Base-by-base conservation (phyloP, 2,888 invertebrate species). In the Heteropelma amictum region DNA sequence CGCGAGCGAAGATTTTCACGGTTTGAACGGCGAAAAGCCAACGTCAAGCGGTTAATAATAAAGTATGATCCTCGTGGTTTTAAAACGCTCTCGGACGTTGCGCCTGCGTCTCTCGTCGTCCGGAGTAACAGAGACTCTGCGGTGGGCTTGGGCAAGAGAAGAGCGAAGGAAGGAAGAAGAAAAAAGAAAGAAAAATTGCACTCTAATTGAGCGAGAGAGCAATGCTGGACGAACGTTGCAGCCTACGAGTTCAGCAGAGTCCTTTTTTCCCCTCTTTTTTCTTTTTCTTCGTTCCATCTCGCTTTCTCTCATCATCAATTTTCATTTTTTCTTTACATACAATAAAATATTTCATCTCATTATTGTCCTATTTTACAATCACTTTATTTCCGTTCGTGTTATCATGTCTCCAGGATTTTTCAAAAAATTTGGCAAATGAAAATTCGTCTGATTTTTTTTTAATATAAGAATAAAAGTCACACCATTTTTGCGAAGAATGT, bases 201-300 rank as follows among this genome's bases (percentile, higher is more conserved):
- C 68, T 76, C 77, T 79, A 76, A 78, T 78, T 75, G 79, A 79
- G 47, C 65, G 61, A 45, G 38, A 65, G 67, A 17, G 38, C 35
- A 19, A 53, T n/a, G n/a, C n/a, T n/a, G n/a, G n/a, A n/a, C n/a
- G n/a, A n/a, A n/a, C n/a, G n/a, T n/a, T n/a, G n/a, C n/a, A n/a
- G n/a, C n/a, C n/a, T n/a, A 45, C 56, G 56, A 61, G 38, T 56
- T 33, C 23, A 17, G 61, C 51, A 47, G 61, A 45, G 45, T 33
- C 47, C 42, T 67, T 68, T 58, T 38, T 21, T n/a, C n/a, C n/a
- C n/a, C 12, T 23, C 53, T 35, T 17, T 14, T 23, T 51, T 35
- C 10, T 21, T 3, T 8, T 19, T 42, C n/a, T 33, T 10, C 49
- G 30, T 23, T 53, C 26, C 21, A 51, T 51, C 7, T n/a, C 21